These are phyloP conservation scores for Nudaria mundana DNA, from an alignment of 2,888 invertebrate genomes.

Conservation along the genomic window DNA sequence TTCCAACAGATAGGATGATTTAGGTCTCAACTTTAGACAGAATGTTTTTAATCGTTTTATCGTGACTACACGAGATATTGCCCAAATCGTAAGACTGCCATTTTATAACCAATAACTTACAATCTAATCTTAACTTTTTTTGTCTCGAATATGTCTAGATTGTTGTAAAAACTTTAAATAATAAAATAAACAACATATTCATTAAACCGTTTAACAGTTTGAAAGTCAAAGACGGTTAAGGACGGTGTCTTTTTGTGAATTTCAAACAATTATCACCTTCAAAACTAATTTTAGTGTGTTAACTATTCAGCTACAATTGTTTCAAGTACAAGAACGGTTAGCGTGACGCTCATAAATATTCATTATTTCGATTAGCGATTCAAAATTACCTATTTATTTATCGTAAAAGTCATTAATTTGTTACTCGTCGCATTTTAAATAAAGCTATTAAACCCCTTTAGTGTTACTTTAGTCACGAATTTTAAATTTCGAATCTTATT, in stretches of 20 bases:
- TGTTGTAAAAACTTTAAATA: slow-evolving; percentile 4
- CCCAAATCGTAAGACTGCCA: slow-evolving; percentile 12
- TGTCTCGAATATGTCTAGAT: slow-evolving; percentile 4
- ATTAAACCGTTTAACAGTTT: slow-evolving; percentile 3
- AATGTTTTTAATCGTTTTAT: slow-evolving; percentile 10
- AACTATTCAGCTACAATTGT: slow-evolving; percentile 27
- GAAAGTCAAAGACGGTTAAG: slow-evolving; percentile 19
- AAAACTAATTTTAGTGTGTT: slow-evolving; percentile 31
- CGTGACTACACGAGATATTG: slow-evolving; percentile 24
- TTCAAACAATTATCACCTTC: slow-evolving; percentile 27
- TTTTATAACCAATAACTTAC: slow-evolving; percentile 10
- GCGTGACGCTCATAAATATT: slow-evolving; percentile 32
- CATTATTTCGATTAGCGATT: slow-evolving; percentile 36
- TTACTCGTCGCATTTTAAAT: slow-evolving; percentile 26
- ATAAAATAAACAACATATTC: slow-evolving; percentile 4
- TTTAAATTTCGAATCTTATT: no score
- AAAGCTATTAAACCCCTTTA: slow-evolving; percentile 38
- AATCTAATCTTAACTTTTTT: slow-evolving; percentile 17
- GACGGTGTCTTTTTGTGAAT: slow-evolving; percentile 20
- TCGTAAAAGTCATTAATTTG: slow-evolving; percentile 33
- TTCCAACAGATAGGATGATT: no score
- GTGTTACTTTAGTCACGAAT: slow-evolving; percentile 47
- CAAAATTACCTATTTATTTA: slow-evolving; percentile 40
- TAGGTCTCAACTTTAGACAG: background rate
- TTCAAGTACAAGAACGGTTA: slow-evolving; percentile 21